Base-by-base conservation (phyloP, 1,140 invertebrate species). In the Ridgeia piscesae region DNA sequence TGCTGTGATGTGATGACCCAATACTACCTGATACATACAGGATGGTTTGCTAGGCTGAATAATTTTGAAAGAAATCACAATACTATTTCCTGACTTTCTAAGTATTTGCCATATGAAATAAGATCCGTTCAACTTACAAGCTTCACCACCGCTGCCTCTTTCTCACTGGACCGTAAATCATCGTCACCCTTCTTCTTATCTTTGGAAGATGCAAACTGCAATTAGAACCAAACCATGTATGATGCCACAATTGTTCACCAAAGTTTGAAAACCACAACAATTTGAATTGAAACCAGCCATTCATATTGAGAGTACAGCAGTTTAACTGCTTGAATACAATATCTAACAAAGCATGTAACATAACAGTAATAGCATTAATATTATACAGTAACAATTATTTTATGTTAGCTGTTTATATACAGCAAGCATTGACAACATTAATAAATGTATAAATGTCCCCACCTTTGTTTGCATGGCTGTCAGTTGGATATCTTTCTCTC, bases 81-180 rank as follows among this genome's bases (percentile, higher is more conserved):
- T 50, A 21, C 8, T n/a, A 21, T 50, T 50, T 8, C 8, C 48
- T 0, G 21, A 50, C 21, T 50, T 11, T 50, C 58, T 8, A 31
- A 21, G 27, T 77, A 77, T 77, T 50, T 50, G 48, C 48, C 8
- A 6, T 21, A 77, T 77, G 58, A 77, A 77, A 77, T 77, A 17
- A 35, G 2, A 91, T 6, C 35, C 4, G 4, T 90, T 90, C 89
- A 27, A 90, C 89, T 90, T 90, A 90, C 89, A 34, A 90, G 35
- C 48, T 58, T 91, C 34, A 91, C 4, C 31, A 58, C 34, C 0
- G 88, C 94, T 4, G 96, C 93, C 92, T 96, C 96, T 93, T 95
- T 95, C 58, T 96, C 96, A 93, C 95, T 94, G 31, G 95, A 95
- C 92, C 95, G 94, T 35, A 93, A 92, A 89, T 95, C 95, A 89